A percentile compares a stretch with the other conserved stretches of the same genome.
Evolutionary conservation across 2,113 vertebrate genomes (phyloP).

Genomic region (Chloebia gouldiae): DNA sequence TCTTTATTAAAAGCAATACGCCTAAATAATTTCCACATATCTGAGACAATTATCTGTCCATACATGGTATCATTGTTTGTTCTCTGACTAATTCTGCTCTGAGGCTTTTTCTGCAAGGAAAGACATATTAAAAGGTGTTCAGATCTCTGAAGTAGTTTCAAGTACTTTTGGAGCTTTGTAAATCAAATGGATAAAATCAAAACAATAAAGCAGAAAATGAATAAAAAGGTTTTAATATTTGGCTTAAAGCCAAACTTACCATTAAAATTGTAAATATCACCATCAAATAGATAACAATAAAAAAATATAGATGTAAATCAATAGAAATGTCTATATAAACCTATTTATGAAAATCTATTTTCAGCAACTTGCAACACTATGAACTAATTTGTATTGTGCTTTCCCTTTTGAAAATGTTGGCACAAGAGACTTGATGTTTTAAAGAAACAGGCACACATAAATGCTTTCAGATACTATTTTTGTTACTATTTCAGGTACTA

Average conservation of each 20-base stretch:
- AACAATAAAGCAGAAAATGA: constrained; percentile 16
- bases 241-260: constrained; percentile 48
- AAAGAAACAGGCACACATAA: background rate
- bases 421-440: background rate
- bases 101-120: background rate
- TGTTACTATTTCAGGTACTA: background rate
- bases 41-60: background rate
- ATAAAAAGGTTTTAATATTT: constrained; percentile 42
- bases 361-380: background rate
- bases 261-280: constrained; percentile 70
- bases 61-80: background rate
- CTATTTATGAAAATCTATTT: constrained; percentile 9
- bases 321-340: constrained; percentile 32
- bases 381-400: background rate
- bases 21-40: background rate
- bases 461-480: background rate
- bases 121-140: background rate
- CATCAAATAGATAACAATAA: constrained; percentile 43
- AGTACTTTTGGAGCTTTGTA: background rate
- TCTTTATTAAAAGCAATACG: background rate
- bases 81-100: background rate
- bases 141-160: background rate
- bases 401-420: background rate
- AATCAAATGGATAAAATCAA: constrained; percentile 41
- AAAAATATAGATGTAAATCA: constrained; percentile 16